Evolutionary conservation across 2,113 vertebrate genomes (phyloP).

Genomic region (Malaclemys terrapin): DNA sequence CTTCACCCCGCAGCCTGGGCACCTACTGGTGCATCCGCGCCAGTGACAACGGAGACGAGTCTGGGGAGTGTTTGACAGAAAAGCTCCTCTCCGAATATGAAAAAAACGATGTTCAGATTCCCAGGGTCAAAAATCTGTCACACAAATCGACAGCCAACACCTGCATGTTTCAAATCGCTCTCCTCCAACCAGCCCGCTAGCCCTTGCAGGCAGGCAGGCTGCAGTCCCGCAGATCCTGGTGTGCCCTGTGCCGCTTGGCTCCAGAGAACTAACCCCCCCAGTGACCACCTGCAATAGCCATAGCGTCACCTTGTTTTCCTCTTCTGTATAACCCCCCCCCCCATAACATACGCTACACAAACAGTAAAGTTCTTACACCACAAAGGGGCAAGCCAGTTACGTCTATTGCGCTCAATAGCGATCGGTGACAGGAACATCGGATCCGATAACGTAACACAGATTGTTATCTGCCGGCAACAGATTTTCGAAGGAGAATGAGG

Average conservation of each 20-base stretch:
- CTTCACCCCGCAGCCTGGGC: background rate
- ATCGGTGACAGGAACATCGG: background rate
- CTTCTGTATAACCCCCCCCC: constrained; percentile 16
- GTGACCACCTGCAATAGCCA: constrained; percentile 42
- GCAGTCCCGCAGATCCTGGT: background rate
- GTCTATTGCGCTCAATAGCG: background rate
- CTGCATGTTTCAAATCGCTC: background rate
- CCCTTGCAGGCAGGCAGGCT: background rate
- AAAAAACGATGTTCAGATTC: background rate
- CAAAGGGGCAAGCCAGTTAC: background rate
- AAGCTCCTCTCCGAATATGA: background rate
- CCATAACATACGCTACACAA: background rate
- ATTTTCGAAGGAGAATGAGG: background rate
- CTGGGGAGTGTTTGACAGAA: background rate
- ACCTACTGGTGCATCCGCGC: background rate
- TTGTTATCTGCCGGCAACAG: background rate
- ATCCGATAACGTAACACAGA: background rate
- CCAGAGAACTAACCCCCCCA: background rate
- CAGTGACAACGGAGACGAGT: background rate
- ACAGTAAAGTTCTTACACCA: background rate
- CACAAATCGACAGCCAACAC: background rate
- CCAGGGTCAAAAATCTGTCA: background rate
- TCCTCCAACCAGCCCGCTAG: background rate
- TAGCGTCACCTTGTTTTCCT: constrained; percentile 37
- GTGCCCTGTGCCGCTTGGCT: background rate